Conservation (phyloP, 2,113 vertebrate species). For the Mus pahari region DNA sequence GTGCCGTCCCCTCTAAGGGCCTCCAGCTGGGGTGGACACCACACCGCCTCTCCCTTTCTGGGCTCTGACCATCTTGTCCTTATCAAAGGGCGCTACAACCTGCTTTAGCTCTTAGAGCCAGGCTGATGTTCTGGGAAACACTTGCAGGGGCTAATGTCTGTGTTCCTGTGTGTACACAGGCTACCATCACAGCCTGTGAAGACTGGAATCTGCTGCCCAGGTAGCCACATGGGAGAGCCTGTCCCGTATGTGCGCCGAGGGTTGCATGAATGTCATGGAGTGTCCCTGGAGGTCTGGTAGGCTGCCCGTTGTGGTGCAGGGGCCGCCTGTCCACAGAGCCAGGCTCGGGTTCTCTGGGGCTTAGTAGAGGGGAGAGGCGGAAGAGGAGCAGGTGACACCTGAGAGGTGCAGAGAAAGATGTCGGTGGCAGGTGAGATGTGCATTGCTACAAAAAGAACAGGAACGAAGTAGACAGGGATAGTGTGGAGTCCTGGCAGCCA, state of each 20-base stretch:
- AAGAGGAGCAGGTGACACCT: not conserved
- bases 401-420: not conserved
- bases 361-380: not conserved
- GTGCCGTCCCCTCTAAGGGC: not conserved
- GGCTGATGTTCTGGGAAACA: constrained; percentile 35
- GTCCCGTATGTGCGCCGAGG: not conserved
- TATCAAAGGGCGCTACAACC: not conserved
- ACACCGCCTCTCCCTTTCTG: not conserved
- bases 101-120: constrained; percentile 56
- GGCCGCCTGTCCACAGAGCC: not conserved
- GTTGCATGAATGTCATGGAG: fast-evolving
- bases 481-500: too few species aligned
- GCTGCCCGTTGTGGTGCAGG: fast-evolving
- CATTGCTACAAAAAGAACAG: not conserved
- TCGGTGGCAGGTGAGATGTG: not conserved
- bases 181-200: not conserved
- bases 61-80: constrained; percentile 75
- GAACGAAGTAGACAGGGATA: not conserved
- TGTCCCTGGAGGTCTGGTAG: not conserved
- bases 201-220: not conserved
- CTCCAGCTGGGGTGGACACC: not conserved
- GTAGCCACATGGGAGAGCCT: constrained; percentile 36
- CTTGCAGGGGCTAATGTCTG: not conserved
- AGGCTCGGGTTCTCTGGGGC: not conserved
- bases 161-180: not conserved